These are phyloP conservation scores for Minunthozetes semirufus DNA, from an alignment of 2,888 invertebrate species.

Conservation along the genomic window DNA sequence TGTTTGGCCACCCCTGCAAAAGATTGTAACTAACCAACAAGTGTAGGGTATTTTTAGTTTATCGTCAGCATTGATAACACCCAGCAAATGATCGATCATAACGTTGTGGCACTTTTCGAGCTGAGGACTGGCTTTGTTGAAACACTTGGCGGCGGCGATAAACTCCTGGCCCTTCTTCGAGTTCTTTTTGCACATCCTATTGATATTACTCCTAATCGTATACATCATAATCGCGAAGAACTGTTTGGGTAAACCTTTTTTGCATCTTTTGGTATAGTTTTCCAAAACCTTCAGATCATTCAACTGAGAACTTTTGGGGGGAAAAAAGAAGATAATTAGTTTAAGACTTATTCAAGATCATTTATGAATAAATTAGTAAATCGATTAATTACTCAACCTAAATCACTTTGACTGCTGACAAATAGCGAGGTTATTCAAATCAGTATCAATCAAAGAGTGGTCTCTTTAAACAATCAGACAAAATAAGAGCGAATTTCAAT, in stretches of 20 bases:
- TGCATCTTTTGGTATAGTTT: constrained; percentile 30
- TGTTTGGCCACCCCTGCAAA: neutral
- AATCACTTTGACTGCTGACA: no score
- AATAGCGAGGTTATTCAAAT: no score
- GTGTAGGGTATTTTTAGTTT: constrained; percentile 33
- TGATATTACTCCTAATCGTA: constrained; percentile 28
- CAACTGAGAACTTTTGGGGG: constrained; percentile 21
- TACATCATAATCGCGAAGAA: constrained; percentile 30
- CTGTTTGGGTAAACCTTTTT: constrained; percentile 32
- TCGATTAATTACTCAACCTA: no score
- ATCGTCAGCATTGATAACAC: constrained; percentile 9
- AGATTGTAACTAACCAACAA: constrained; percentile 29
- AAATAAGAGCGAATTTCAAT: neutral
- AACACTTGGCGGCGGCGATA: constrained; percentile 17
- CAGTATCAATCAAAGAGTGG: no score
- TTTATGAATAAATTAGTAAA: neutral
- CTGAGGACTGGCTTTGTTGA: constrained; percentile 18
- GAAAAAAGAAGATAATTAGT: neutral
- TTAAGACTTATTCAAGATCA: neutral
- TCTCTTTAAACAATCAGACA: no score
- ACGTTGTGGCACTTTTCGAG: constrained; percentile 27
- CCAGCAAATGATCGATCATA: constrained; percentile 23
- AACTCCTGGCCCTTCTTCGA: constrained; percentile 32
- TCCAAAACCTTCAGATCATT: constrained; percentile 27
- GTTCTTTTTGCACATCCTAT: constrained; percentile 29